These are phyloP conservation scores for Ellobium chinense DNA, from an alignment of 2,888 invertebrate species.

Conservation along the genomic window DNA sequence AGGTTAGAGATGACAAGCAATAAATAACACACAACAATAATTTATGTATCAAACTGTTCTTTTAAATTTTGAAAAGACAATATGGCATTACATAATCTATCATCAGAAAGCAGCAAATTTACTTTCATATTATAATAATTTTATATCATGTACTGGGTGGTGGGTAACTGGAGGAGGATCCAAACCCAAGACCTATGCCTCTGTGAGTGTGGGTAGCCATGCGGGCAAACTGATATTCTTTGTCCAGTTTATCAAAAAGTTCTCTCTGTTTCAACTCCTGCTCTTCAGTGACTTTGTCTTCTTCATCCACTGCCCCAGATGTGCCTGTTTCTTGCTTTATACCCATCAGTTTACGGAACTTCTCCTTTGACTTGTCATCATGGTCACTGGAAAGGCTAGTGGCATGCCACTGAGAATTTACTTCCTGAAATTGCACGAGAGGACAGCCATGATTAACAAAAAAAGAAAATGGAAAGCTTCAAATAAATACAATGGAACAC, in stretches of 20 bases:
- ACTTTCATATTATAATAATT: too few relatives aligned
- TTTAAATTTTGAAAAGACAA: too few relatives aligned
- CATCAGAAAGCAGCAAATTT: too few relatives aligned
- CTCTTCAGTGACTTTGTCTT: slow-evolving; percentile 60
- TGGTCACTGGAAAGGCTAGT: slow-evolving; percentile 89
- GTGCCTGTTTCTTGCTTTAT: slow-evolving; percentile 83
- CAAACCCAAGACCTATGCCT: slow-evolving; percentile 81
- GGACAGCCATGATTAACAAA: too few relatives aligned
- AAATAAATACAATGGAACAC: too few relatives aligned
- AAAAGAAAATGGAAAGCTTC: too few relatives aligned
- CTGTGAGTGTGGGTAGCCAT: slow-evolving; percentile 97
- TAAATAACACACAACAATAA: too few relatives aligned
- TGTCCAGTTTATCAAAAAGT: slow-evolving; percentile 95
- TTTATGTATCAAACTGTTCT: too few relatives aligned
- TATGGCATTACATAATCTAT: too few relatives aligned
- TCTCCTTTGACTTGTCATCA: slow-evolving; percentile 94
- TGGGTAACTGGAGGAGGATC: slow-evolving; percentile 50
- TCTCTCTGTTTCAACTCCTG: slow-evolving; percentile 81
- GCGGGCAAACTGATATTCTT: slow-evolving; percentile 96
- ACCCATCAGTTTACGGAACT: slow-evolving; percentile 98
- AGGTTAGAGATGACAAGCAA: too few relatives aligned
- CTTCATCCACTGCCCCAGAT: slow-evolving; percentile 23
- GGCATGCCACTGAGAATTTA: slow-evolving; percentile 72
- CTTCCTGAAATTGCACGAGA: slow-evolving; percentile 57
- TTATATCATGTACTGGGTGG: neutral